Conservation (phyloP, 2,888 invertebrate genomes). For the Seira sanloemensis region DNA sequence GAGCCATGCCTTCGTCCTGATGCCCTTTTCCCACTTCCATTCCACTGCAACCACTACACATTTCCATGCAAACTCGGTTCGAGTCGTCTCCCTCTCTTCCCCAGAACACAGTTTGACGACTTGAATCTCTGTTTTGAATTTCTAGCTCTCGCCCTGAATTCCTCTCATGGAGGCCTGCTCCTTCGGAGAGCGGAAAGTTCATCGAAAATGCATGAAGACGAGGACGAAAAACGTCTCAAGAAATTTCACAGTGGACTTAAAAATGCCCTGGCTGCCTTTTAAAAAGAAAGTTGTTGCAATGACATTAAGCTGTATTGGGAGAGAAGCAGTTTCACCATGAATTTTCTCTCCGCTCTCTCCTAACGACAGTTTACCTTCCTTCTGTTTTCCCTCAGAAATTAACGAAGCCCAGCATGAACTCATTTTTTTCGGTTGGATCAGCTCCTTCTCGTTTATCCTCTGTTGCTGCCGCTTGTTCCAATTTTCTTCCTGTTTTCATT, state of each 20-base stretch:
- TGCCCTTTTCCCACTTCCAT: background rate
- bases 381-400: background rate
- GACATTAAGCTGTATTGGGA: no score
- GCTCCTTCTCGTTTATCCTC: no score
- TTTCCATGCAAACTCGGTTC: constrained; percentile 35
- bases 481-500: background rate
- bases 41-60: background rate
- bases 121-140: constrained; percentile 35
- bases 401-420: background rate
- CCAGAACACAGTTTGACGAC: constrained; percentile 37
- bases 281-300: background rate
- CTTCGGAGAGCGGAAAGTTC: background rate
- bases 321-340: no score
- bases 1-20: background rate
- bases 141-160: background rate
- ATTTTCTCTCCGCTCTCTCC: background rate
- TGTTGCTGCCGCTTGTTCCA: background rate
- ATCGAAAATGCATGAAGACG: constrained; percentile 7
- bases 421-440: background rate
- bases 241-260: background rate
- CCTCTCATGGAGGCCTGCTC: background rate
- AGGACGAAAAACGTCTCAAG: background rate
- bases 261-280: background rate
- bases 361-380: background rate
- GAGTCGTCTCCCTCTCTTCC: constrained; percentile 32